These are phyloP conservation scores for Oikopleura dioica DNA, from an alignment of 23 tunicate species.

Conservation along the genomic window DNA sequence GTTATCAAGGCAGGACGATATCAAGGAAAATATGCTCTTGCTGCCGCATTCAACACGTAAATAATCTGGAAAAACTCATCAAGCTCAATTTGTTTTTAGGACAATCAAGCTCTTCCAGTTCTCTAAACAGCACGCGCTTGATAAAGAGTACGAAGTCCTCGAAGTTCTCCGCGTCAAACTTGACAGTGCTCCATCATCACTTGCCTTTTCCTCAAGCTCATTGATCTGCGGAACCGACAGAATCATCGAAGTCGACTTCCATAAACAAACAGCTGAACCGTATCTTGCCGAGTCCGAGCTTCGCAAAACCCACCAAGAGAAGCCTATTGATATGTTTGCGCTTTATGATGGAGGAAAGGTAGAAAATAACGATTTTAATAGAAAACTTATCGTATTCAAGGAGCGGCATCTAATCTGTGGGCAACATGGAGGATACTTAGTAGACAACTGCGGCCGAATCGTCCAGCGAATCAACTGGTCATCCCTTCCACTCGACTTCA, in stretches of 20 bases:
- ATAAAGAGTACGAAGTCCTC: not conserved
- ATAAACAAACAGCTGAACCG: not conserved
- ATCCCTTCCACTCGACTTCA: not conserved
- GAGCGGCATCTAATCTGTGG: not conserved
- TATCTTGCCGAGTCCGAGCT: not conserved
- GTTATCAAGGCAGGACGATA: not conserved
- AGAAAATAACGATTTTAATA: too few relatives aligned
- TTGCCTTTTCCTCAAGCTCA: not conserved
- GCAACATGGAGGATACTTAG: not conserved
- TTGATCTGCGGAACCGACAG: not conserved
- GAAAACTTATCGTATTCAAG: too few relatives aligned
- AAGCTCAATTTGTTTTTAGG: not conserved
- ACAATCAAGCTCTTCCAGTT: not conserved
- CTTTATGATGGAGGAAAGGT: not conserved
- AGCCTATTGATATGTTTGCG: not conserved
- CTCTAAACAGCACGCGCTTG: not conserved
- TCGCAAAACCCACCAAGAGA: not conserved
- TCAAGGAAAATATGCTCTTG: not conserved
- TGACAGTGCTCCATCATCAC: not conserved
- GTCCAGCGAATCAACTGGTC: not conserved
- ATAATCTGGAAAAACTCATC: too few relatives aligned
- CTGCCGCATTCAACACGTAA: too few relatives aligned
- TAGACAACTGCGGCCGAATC: not conserved
- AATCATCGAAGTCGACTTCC: not conserved
- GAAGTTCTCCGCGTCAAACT: not conserved